These are phyloP conservation scores for Ceriagrion tenellum DNA, from an alignment of 2,888 invertebrate genomes.

Conservation along the genomic window DNA sequence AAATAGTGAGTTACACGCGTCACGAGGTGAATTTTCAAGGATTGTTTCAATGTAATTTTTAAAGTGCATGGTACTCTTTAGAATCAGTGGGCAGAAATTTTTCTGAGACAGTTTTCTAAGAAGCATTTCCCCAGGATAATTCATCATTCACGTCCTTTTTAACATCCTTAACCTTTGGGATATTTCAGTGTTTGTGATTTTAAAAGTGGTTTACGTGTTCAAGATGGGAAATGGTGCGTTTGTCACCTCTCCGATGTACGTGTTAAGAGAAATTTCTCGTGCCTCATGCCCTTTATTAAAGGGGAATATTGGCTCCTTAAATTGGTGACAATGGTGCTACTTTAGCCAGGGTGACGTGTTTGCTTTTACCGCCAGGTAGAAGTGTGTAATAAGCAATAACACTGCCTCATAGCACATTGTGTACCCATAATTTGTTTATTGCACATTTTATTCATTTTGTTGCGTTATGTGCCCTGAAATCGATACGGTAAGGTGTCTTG, in stretches of 20 bases:
- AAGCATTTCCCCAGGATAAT: neutral
- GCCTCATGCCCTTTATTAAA: neutral
- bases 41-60: neutral
- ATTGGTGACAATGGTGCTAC: neutral
- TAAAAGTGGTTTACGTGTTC: neutral
- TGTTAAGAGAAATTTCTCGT: neutral
- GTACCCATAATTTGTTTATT: neutral
- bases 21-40: neutral
- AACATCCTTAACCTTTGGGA: neutral
- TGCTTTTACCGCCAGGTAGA: neutral
- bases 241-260: neutral
- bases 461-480: neutral
- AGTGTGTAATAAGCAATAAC: constrained; percentile 45
- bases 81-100: neutral
- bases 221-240: neutral
- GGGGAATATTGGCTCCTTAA: neutral
- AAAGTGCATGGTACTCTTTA: neutral
- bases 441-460: neutral
- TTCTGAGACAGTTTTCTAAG: neutral
- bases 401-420: constrained; percentile 21
- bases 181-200: neutral
- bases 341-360: neutral
- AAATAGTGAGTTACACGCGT: neutral
- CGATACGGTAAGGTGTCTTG: neutral
- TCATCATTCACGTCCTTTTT: neutral